Percentiles rank a stretch among this genome's conserved stretches.
phyloP scores from a whole-genome alignment of 2,888 invertebrate genomes.

The Subacronicta megacephala region DNA sequence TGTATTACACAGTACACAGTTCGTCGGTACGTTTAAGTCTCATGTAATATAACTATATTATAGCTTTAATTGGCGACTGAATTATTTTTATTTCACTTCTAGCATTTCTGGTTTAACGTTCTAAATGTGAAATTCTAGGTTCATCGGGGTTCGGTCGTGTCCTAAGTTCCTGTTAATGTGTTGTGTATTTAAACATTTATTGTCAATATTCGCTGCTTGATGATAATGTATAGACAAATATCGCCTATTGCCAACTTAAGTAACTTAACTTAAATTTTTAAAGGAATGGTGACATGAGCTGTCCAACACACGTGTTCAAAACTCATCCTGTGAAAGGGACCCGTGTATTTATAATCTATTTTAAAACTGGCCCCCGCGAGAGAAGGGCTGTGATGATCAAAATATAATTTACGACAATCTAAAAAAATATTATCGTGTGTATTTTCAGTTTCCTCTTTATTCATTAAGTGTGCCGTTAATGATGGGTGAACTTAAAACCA shows the following conservation, averaged over 20 bases:
- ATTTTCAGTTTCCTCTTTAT: slow-evolving; percentile 8
- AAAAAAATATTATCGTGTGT: slow-evolving; percentile 22
- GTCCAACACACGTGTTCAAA: slow-evolving; percentile 69
- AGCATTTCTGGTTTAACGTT: too few relatives aligned
- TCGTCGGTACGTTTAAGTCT: too few relatives aligned
- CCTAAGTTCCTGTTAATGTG: too few relatives aligned
- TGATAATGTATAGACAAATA: background rate
- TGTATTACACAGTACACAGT: too few relatives aligned
- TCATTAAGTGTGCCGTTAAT: slow-evolving; percentile 11
- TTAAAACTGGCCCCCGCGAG: slow-evolving; percentile 59
- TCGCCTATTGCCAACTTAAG: too few relatives aligned
- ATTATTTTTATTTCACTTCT: too few relatives aligned
- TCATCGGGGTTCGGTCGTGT: too few relatives aligned
- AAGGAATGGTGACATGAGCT: slow-evolving; percentile 28
- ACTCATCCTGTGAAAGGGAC: slow-evolving; percentile 70
- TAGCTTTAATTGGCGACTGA: too few relatives aligned
- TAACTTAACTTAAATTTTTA: slow-evolving; percentile 1
- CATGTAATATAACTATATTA: too few relatives aligned
- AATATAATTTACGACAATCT: slow-evolving; percentile 59
- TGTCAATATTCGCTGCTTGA: too few relatives aligned
- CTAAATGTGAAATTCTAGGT: too few relatives aligned
- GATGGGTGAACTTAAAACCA: background rate
- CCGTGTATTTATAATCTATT: slow-evolving; percentile 74
- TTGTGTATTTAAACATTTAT: too few relatives aligned
- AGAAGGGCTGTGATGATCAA: slow-evolving; percentile 53